phyloP scores from a whole-genome alignment of 2,113 vertebrate genomes.

The Halichoeres trimaculatus region DNA sequence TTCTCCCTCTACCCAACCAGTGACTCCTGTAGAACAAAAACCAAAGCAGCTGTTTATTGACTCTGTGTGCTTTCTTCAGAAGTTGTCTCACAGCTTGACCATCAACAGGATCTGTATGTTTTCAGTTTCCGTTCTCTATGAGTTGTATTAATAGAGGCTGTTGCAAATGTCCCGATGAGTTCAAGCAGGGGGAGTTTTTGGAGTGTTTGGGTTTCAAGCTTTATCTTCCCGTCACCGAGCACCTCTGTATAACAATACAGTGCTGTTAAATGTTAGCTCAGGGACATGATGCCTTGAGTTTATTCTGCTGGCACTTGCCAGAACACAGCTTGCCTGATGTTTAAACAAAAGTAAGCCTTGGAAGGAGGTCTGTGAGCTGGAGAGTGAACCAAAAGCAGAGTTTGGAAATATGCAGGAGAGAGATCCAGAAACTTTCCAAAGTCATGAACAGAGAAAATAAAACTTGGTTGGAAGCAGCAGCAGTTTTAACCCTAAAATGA shows the following conservation, averaged over 20 bases:
- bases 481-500: constrained; percentile 3
- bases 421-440: constrained; percentile 44
- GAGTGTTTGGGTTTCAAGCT: constrained; percentile 43
- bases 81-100: constrained; percentile 38
- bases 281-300: constrained; percentile 31
- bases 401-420: constrained; percentile 47
- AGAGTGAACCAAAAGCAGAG: constrained; percentile 18
- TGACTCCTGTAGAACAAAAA: constrained; percentile 28
- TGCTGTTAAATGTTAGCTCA: constrained; percentile 33
- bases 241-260: not conserved
- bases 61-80: constrained; percentile 42
- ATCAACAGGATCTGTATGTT: constrained; percentile 72
- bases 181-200: constrained; percentile 31
- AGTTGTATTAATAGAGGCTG: constrained; percentile 61
- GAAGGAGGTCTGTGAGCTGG: constrained; percentile 40
- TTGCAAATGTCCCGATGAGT: constrained; percentile 51
- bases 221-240: constrained; percentile 18
- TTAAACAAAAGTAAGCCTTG: constrained; percentile 55
- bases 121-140: constrained; percentile 67
- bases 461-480: constrained; percentile 1
- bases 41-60: constrained; percentile 66
- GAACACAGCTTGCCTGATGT: constrained; percentile 38
- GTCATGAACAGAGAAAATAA: constrained; percentile 15
- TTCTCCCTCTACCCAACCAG: constrained; percentile 24
- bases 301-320: constrained; percentile 36